Conservation (phyloP, 2,888 invertebrate species). For the Epinotia nisella region DNA sequence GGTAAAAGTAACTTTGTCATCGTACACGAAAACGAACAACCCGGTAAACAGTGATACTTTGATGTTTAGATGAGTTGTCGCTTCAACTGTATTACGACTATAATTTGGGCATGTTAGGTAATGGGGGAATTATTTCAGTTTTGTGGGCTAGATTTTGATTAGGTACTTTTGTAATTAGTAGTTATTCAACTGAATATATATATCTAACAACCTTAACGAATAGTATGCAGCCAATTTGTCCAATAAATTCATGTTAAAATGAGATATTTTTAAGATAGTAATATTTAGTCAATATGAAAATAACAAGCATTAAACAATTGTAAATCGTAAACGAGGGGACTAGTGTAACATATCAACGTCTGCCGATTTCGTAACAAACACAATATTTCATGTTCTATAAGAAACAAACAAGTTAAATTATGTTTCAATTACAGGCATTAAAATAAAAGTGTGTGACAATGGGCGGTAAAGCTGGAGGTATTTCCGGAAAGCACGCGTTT, state of each 20-base stretch:
- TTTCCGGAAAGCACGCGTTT: constrained; percentile 40
- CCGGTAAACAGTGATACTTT: constrained; percentile 39
- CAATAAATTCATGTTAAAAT: too few relatives aligned
- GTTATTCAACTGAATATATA: background rate
- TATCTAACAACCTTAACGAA: too few relatives aligned
- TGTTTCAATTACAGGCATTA: constrained; percentile 40
- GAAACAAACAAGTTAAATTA: constrained; percentile 17
- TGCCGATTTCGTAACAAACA: background rate
- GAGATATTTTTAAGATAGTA: too few relatives aligned
- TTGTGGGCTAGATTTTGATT: constrained; percentile 11
- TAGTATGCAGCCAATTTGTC: too few relatives aligned
- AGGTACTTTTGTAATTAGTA: background rate
- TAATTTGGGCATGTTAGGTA: constrained; percentile 18
- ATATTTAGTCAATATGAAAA: too few relatives aligned
- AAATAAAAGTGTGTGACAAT: constrained; percentile 42
- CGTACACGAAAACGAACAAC: constrained; percentile 21
- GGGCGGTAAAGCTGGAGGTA: constrained; percentile 35
- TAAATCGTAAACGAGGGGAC: too few relatives aligned
- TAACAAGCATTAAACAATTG: too few relatives aligned
- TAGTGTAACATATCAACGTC: background rate
- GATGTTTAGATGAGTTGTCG: constrained; percentile 36
- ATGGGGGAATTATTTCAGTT: constrained; percentile 25
- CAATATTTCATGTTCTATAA: background rate
- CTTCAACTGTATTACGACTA: constrained; percentile 23
- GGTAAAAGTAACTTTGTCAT: constrained; percentile 30